phyloP scores from a whole-genome alignment of 2,888 invertebrate genomes.

The Chrysomela aeneicollis region DNA sequence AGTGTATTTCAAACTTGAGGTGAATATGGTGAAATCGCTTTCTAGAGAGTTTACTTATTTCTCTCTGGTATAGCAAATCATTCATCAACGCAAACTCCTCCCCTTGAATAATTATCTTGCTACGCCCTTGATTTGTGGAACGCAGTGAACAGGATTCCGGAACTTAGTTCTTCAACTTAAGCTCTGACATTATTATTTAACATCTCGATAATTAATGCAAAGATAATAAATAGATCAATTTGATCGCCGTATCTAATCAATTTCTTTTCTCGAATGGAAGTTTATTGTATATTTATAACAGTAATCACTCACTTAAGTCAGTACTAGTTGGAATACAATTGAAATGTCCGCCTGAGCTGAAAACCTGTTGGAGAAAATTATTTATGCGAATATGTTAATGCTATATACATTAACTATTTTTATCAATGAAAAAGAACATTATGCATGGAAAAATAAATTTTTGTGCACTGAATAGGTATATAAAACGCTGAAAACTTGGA shows the following conservation, averaged over 20 bases:
- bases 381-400: background rate
- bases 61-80: no score
- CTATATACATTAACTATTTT: no score
- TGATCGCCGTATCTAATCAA: constrained; percentile 17
- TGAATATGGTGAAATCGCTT: no score
- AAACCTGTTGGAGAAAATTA: background rate
- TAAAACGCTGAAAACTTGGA: no score
- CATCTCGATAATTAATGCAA: constrained; percentile 30
- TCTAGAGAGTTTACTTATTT: no score
- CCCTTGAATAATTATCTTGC: background rate
- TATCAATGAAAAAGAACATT: no score
- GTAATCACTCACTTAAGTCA: constrained; percentile 5
- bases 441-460: no score
- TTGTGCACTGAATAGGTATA: no score
- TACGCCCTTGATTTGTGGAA: constrained; percentile 8
- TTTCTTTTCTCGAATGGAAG: constrained; percentile 3
- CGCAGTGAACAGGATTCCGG: constrained; percentile 33
- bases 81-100: no score
- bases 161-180: constrained; percentile 28
- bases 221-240: constrained; percentile 9
- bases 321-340: background rate
- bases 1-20: no score
- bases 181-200: constrained; percentile 18
- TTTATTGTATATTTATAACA: constrained; percentile 1
- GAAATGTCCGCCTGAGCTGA: background rate